These are phyloP conservation scores for Osmerus eperlanus DNA, from an alignment of 2,113 vertebrate species.

Conservation along the genomic window DNA sequence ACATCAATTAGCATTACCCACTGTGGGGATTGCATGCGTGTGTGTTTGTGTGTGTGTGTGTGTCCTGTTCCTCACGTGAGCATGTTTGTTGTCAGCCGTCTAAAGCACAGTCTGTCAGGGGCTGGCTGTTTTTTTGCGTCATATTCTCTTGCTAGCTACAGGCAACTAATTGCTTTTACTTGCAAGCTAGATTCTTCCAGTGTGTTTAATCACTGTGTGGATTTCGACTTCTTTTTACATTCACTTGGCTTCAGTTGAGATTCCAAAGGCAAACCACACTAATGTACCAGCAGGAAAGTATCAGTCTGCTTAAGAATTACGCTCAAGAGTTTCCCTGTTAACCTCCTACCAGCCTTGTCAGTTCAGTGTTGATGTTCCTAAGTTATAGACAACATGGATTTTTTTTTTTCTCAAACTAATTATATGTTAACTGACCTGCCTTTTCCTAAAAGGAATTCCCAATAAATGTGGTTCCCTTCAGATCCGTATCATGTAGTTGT, in stretches of 20 bases:
- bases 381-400: too few relatives aligned
- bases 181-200: neutral
- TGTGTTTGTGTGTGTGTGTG: neutral
- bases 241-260: slow-evolving; percentile 31
- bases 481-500: too few relatives aligned
- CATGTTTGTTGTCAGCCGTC: neutral
- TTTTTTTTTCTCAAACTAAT: too few relatives aligned
- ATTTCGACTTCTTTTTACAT: slow-evolving; percentile 27
- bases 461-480: too few relatives aligned
- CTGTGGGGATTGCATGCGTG: neutral
- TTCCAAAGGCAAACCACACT: slow-evolving; percentile 53
- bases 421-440: too few relatives aligned
- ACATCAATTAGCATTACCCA: slow-evolving; percentile 41
- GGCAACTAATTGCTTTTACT: neutral
- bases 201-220: neutral
- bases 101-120: neutral
- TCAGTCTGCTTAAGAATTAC: slow-evolving; percentile 32
- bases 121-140: neutral
- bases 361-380: too few relatives aligned
- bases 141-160: too few relatives aligned
- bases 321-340: slow-evolving; percentile 5
- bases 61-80: neutral
- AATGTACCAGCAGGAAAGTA: slow-evolving; percentile 52
- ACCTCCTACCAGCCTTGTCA: neutral
- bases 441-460: too few relatives aligned